A percentile compares a stretch with the other conserved stretches of the same genome.
Conservation (phyloP, 2,113 vertebrate genomes). For the Mesembrinibis cayennensis region DNA sequence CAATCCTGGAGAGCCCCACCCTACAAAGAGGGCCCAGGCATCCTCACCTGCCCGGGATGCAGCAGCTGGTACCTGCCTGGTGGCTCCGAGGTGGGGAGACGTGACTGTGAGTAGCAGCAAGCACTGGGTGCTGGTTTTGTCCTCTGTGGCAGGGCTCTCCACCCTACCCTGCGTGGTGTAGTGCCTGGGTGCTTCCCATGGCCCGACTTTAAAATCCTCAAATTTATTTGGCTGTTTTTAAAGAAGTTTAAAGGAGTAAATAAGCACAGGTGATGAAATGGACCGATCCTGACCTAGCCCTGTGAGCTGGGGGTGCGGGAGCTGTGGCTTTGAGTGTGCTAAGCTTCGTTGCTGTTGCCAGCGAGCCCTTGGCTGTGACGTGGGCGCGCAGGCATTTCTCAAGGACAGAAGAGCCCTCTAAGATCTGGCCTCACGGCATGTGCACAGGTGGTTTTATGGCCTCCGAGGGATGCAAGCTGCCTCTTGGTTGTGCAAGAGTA, state of each 20-base stretch:
- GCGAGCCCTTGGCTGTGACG: not conserved
- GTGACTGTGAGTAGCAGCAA: not conserved
- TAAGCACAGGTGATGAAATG: not conserved
- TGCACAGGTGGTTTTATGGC: not conserved
- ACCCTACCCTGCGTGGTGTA: not conserved
- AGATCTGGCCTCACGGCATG: not conserved
- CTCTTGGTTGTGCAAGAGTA: not conserved
- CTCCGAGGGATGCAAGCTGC: not conserved
- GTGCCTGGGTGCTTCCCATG: not conserved
- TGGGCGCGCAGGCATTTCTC: not conserved
- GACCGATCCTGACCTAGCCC: not conserved
- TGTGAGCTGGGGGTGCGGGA: not conserved
- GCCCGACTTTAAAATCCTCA: not conserved
- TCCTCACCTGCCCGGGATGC: not conserved
- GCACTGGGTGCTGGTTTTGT: fast-evolving
- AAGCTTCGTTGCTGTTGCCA: fast-evolving
- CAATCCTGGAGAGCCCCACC: not conserved
- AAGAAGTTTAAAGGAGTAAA: not conserved
- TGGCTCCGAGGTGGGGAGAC: fast-evolving
- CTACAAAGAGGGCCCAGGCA: not conserved
- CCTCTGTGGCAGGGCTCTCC: not conserved
- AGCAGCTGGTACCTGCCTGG: fast-evolving
- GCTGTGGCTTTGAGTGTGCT: fast-evolving
- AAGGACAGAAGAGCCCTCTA: not conserved
- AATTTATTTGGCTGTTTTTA: not conserved